phyloP scores from a whole-genome alignment of 64 coral and sea anemone genomes.

The Trachythela sp. region DNA sequence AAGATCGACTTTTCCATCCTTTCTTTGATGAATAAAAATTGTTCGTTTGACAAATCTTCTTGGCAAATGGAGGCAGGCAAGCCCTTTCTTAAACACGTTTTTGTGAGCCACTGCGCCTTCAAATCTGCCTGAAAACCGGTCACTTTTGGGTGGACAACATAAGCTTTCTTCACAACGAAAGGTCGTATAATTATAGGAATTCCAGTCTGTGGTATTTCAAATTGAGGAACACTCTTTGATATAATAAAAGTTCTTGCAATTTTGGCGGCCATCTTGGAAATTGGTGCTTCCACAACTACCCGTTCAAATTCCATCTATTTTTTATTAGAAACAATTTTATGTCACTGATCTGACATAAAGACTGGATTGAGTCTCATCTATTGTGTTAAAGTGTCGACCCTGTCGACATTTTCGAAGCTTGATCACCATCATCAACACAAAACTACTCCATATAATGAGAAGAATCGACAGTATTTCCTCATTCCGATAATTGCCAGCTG shows the following conservation, averaged over 20 bases:
- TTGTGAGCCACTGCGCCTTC: conserved; percentile 5
- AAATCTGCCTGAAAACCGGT: conserved; percentile 6
- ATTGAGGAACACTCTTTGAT: neutral
- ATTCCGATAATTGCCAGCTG: too few species aligned
- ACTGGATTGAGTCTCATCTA: too few species aligned
- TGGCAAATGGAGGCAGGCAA: neutral
- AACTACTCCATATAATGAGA: too few species aligned
- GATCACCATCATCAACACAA: too few species aligned
- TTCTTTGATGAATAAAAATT: neutral
- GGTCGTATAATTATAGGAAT: conserved; percentile 13
- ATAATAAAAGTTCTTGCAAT: neutral
- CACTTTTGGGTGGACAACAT: conserved; percentile 11
- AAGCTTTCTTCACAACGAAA: conserved; percentile 18
- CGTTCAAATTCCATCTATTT: neutral
- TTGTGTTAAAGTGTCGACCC: too few species aligned
- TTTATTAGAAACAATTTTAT: too few species aligned
- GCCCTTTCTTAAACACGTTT: neutral
- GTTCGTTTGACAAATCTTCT: neutral
- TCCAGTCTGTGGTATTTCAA: conserved; percentile 5
- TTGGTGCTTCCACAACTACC: neutral
- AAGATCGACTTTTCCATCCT: neutral
- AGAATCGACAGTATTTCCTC: too few species aligned
- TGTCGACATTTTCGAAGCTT: too few species aligned
- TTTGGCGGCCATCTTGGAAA: conserved; percentile 24
- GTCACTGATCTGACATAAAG: too few species aligned